Base-by-base conservation (phyloP, 2,113 vertebrate genomes). In the Colossoma macropomum region DNA sequence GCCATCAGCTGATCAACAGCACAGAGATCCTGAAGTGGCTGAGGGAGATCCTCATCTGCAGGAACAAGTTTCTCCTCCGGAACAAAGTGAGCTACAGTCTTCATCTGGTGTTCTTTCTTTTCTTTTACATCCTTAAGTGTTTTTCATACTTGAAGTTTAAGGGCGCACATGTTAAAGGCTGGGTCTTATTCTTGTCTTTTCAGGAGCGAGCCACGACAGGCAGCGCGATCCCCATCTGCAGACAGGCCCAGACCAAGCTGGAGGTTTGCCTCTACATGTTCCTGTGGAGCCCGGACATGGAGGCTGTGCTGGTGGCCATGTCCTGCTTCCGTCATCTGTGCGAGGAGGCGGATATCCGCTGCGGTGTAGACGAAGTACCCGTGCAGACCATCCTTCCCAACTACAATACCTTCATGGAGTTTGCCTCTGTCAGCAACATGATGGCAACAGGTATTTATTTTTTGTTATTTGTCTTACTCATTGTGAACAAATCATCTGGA, bases 21-120 rank as follows among this genome's bases (percentile, higher is more conserved):
- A 98, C 96, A 66, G 98, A 99, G 90, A 97, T 99, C 90, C 96
- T 99, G 59, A 98, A 99, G 85, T 99, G 98, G 98, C 92, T 99
- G 88, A 92, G 97, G 87, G 97, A 99, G 92, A 98, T 99, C 88
- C 94, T 99, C 75, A 99, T 99, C 92, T 98, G 96, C 91, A 97
- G 98, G 90, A 99, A 99, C 93, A 98, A 97, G 89, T 99, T 98
- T 87, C 96, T 99, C 84, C 95, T 97, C 21, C 98, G 97, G 89
- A 97, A 97, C 90, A 99, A 99, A 95, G 97, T 98, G 91, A 16
- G 28, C 16, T 25, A 6, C 56, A 9, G 19, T 27, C 23, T 13
- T 21, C 27, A 3, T 30, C 13, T 23, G 30, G 2, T 15, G 1
- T 65, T 27, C n/a, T 13, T 28, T 13, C 65, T 65, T 15, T 25